phyloP scores from a whole-genome alignment of 2,888 invertebrate species.

The Melieria picta region DNA sequence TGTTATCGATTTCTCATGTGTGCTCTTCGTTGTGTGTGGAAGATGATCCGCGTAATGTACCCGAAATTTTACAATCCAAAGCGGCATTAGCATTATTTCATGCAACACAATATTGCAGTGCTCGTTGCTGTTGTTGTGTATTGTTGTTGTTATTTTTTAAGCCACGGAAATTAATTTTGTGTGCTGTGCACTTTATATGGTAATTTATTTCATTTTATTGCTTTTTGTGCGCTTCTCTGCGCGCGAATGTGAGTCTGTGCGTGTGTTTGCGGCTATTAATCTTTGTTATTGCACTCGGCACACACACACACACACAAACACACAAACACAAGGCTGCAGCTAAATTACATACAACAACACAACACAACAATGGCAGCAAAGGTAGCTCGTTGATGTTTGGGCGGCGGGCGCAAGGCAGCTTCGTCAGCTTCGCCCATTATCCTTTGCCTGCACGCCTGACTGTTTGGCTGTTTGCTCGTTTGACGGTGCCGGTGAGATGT shows the following conservation, averaged over 20 bases:
- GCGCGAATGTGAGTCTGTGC: conserved; percentile 37
- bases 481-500: too few relatives aligned
- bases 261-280: conserved; percentile 54
- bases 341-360: conserved; percentile 10
- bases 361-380: conserved; percentile 12
- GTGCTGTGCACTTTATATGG: conserved; percentile 58
- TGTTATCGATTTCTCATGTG: too few relatives aligned
- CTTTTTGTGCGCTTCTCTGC: conserved; percentile 45
- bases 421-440: too few relatives aligned
- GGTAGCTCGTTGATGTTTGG: too few relatives aligned
- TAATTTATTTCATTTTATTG: conserved; percentile 63
- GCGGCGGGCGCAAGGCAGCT: too few relatives aligned
- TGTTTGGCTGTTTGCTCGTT: too few relatives aligned
- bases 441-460: too few relatives aligned
- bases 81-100: too few relatives aligned
- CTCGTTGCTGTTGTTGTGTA: conserved; percentile 25
- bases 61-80: too few relatives aligned
- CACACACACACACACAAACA: conserved; percentile 16
- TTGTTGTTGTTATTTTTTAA: conserved; percentile 18
- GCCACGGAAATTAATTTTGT: conserved; percentile 41
- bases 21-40: too few relatives aligned
- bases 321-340: neutral
- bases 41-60: too few relatives aligned
- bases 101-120: neutral
- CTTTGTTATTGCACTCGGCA: conserved; percentile 56